A percentile compares a stretch with the other conserved stretches of the same genome.
Conservation (phyloP, 1,140 invertebrate species). For the Belonocnema kinseyi region DNA sequence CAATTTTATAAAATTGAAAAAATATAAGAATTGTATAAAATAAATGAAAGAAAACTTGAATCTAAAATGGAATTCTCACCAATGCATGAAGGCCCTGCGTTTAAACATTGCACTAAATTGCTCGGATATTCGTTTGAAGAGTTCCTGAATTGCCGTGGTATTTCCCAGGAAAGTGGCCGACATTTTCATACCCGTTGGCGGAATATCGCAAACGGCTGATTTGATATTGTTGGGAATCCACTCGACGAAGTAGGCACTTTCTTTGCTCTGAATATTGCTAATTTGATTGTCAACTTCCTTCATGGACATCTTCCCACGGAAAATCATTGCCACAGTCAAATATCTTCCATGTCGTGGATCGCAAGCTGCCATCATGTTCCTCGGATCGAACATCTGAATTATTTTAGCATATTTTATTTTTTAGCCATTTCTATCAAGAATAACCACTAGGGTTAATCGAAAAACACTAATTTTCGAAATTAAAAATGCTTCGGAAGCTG, state of each 20-base stretch:
- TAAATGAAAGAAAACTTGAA: no score
- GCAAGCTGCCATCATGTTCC: slow-evolving; percentile 90
- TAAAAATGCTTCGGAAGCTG: no score
- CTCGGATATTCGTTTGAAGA: slow-evolving; percentile 82
- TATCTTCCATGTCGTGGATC: slow-evolving; percentile 87
- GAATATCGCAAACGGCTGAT: slow-evolving; percentile 81
- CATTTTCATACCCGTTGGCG: slow-evolving; percentile 82
- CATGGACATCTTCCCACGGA: slow-evolving; percentile 80
- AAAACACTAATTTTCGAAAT: no score
- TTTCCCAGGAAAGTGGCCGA: slow-evolving; percentile 84
- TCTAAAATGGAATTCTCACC: slow-evolving; percentile 55
- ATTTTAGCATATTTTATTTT: slow-evolving; percentile 62
- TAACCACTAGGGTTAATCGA: no score
- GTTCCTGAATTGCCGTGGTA: slow-evolving; percentile 79
- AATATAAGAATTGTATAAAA: no score
- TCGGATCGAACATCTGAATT: slow-evolving; percentile 86
- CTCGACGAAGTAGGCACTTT: slow-evolving; percentile 85
- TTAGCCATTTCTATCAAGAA: slow-evolving; percentile 48
- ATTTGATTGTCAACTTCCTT: slow-evolving; percentile 85
- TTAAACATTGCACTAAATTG: slow-evolving; percentile 90
- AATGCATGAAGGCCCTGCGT: slow-evolving; percentile 82
- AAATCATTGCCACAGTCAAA: slow-evolving; percentile 85
- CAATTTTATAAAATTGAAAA: no score
- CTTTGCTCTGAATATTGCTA: slow-evolving; percentile 84
- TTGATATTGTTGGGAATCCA: slow-evolving; percentile 84